These are phyloP conservation scores for Falco naumanni DNA, from an alignment of 2,797 vertebrate species.

Conservation along the genomic window DNA sequence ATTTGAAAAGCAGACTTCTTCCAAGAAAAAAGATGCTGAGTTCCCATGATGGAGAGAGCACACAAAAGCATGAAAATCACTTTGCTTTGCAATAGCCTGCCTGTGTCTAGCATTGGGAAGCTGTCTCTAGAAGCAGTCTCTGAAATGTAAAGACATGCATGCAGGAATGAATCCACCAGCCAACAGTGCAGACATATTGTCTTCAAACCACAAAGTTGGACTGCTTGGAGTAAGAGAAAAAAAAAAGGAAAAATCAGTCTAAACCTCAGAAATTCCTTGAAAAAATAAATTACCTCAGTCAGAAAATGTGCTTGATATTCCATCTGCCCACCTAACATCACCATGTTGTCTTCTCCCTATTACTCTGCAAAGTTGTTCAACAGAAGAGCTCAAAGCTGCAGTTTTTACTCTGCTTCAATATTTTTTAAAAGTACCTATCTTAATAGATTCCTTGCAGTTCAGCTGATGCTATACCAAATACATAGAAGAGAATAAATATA, in stretches of 20 bases:
- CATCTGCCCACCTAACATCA: neutral
- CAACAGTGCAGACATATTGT: neutral
- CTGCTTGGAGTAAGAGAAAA: neutral
- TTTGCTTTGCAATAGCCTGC: slow-evolving; percentile 9
- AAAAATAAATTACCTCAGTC: neutral
- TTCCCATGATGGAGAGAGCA: neutral
- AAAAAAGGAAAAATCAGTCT: neutral
- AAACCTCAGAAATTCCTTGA: neutral
- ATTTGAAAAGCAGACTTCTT: neutral
- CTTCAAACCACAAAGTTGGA: neutral
- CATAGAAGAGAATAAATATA: neutral
- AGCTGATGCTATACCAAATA: neutral
- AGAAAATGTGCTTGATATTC: neutral
- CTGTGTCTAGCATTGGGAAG: neutral
- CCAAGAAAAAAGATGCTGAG: neutral
- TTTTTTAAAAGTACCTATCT: neutral
- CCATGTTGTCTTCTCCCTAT: neutral
- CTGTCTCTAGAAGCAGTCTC: slow-evolving; percentile 12
- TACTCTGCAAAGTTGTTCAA: neutral
- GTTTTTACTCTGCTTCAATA: neutral
- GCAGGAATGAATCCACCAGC: neutral
- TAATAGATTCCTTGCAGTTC: neutral
- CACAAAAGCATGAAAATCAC: slow-evolving; percentile 26
- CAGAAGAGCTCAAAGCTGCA: neutral
- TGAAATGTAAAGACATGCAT: neutral